phyloP scores from a whole-genome alignment of 2,113 vertebrate genomes.

The Sciurus niger region DNA sequence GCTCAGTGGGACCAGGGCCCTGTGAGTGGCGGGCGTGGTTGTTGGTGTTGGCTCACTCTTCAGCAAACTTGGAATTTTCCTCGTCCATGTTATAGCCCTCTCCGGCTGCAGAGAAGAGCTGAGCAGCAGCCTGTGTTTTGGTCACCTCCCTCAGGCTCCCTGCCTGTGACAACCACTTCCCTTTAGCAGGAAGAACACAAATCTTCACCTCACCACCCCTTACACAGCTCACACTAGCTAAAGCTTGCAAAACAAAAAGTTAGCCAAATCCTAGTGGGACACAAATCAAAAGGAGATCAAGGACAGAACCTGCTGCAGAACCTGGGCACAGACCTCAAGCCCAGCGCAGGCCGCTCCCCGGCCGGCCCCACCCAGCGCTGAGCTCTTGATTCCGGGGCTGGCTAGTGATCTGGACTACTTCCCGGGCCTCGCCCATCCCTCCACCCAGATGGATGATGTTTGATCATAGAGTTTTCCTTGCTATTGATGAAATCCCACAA shows the following conservation, averaged over 20 bases:
- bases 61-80: background rate
- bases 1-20: background rate
- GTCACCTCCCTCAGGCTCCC: background rate
- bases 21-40: fast-evolving
- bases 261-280: background rate
- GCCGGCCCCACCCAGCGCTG: fast-evolving
- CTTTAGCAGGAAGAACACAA: background rate
- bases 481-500: conserved; percentile 35
- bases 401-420: background rate
- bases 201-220: background rate
- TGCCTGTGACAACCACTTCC: background rate
- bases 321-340: fast-evolving
- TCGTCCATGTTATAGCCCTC: background rate
- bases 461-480: background rate
- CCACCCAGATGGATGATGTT: background rate
- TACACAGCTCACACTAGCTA: too few species aligned
- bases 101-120: background rate
- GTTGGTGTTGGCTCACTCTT: background rate
- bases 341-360: background rate
- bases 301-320: fast-evolving
- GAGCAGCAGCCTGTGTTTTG: background rate
- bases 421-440: background rate
- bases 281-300: background rate
- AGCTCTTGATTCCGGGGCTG: background rate
- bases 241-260: background rate